Evolutionary conservation across 92 coral and sea anemone genomes (phyloP).

Genomic region (Blastomussa wellsi): DNA sequence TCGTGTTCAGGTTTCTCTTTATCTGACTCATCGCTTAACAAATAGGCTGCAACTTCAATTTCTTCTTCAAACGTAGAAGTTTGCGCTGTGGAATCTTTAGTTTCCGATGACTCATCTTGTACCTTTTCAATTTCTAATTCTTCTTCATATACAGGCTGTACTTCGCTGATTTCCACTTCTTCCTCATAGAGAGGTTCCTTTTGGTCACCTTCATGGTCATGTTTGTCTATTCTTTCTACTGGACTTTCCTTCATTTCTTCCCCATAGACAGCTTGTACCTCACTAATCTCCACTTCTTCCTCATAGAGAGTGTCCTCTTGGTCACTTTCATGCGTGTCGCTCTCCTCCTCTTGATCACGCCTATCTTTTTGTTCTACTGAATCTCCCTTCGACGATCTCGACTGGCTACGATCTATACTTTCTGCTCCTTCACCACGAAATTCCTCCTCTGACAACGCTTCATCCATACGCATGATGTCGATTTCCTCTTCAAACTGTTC

Average conservation of each 20-base stretch:
- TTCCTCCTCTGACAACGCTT: conserved; percentile 68
- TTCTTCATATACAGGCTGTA: conserved; percentile 48
- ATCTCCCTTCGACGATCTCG: conserved; percentile 19
- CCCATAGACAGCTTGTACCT: conserved; percentile 35
- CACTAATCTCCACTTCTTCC: conserved; percentile 53
- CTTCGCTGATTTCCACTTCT: conserved; percentile 51
- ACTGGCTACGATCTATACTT: conserved; percentile 4
- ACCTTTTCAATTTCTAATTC: conserved; percentile 46
- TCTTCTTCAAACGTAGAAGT: conserved; percentile 50
- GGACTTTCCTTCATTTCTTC: conserved; percentile 38
- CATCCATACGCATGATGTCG: conserved; percentile 62
- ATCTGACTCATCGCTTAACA: neutral
- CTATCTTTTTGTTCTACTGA: conserved; percentile 8
- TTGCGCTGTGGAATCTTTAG: conserved; percentile 14
- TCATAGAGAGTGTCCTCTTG: conserved; percentile 14
- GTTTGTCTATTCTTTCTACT: conserved; percentile 1
- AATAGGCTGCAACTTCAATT: conserved; percentile 40
- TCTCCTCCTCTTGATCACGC: conserved; percentile 23
- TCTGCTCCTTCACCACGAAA: conserved; percentile 62
- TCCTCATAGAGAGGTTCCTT: conserved; percentile 33
- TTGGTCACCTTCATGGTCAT: conserved; percentile 1
- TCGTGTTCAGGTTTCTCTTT: conserved; percentile 1
- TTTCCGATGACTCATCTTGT: neutral
- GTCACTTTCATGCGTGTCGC: neutral
- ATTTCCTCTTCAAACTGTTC: conserved; percentile 76